A percentile compares a stretch with the other conserved stretches of the same genome.
Conservation (phyloP, 2,888 invertebrate genomes). For the Dyspetes luteomarginatus region DNA sequence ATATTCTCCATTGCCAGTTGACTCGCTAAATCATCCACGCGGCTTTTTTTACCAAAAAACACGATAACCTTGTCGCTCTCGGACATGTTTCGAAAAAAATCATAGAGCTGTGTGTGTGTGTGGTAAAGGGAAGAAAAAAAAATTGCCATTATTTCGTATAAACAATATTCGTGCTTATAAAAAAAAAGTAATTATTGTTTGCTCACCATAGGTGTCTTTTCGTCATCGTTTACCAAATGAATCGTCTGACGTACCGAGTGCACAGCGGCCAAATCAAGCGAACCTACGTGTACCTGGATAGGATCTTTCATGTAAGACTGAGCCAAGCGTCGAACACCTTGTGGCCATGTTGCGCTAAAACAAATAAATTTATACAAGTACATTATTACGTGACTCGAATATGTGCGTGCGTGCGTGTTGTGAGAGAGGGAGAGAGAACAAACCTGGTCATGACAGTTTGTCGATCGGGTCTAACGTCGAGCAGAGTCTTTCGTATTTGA, state of each 20-base stretch:
- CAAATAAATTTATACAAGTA: neutral
- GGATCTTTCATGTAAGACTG: conserved; percentile 95
- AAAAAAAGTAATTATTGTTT: conserved; percentile 13
- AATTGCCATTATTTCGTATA: neutral
- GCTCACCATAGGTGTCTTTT: conserved; percentile 87
- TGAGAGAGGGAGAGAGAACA: neutral
- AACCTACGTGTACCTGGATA: conserved; percentile 95
- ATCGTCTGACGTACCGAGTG: conserved; percentile 94
- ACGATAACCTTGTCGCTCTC: conserved; percentile 93
- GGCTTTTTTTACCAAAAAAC: conserved; percentile 94
- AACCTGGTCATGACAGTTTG: conserved; percentile 98
- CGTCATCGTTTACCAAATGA: conserved; percentile 89
- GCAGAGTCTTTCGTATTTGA: conserved; percentile 92
- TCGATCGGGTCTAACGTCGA: conserved; percentile 93
- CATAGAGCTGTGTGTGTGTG: conserved; percentile 86
- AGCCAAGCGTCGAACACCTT: conserved; percentile 93
- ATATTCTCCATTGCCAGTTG: conserved; percentile 90
- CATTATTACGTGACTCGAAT: too few species aligned
- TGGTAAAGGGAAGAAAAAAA: conserved; percentile 20
- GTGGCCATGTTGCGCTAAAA: conserved; percentile 95
- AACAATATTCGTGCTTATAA: neutral
- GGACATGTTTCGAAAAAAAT: conserved; percentile 89
- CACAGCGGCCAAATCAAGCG: conserved; percentile 94
- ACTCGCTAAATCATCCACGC: conserved; percentile 92
- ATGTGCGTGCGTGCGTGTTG: too few species aligned